Percentiles rank a stretch among this genome's conserved stretches.
Conservation (phyloP, 2,113 vertebrate genomes). For the Cyphomyrus plagiostoma region DNA sequence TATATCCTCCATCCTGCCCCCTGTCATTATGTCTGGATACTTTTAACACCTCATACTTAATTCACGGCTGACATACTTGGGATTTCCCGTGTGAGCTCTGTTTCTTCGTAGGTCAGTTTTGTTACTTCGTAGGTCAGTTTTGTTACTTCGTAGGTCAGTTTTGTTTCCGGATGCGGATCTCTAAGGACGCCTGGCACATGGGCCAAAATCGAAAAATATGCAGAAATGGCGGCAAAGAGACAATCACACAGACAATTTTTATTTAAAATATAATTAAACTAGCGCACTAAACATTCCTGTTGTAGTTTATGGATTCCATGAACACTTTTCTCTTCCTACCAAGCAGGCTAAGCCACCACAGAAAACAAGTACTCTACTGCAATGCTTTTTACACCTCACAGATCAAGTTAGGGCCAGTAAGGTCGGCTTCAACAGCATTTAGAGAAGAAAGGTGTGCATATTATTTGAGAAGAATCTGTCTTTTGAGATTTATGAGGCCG, state of each 20-base stretch:
- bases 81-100: not conserved
- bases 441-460: not conserved
- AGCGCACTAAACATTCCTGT: not conserved
- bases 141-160: not conserved
- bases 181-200: not conserved
- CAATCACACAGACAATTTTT: not conserved
- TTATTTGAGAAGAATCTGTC: not conserved
- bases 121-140: not conserved
- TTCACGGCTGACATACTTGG: not conserved
- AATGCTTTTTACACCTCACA: not conserved
- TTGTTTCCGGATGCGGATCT: not conserved
- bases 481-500: not conserved
- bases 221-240: not conserved
- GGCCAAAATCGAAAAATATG: not conserved
- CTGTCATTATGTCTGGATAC: not conserved
- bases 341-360: not conserved
- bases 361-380: not conserved
- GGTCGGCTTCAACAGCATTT: not conserved
- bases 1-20: not conserved
- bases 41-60: not conserved
- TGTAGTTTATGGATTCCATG: not conserved
- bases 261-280: not conserved
- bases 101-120: not conserved
- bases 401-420: not conserved
- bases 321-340: not conserved